Conservation (phyloP, 2,888 invertebrate genomes). For the Netelia fuscicornis region DNA sequence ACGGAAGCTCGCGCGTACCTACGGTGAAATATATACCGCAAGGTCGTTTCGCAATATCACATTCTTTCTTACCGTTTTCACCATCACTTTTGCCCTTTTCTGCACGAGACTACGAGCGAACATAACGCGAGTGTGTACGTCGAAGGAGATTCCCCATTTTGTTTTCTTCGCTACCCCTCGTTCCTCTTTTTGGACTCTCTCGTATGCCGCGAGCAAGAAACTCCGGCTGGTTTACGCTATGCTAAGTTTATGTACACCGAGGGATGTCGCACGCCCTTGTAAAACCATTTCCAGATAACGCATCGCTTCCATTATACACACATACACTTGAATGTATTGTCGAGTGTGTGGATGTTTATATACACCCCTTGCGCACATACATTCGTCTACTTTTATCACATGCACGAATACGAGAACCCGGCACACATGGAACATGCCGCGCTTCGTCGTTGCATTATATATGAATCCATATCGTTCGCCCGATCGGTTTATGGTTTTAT, state of each 20-base stretch:
- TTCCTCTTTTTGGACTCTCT: constrained; percentile 64
- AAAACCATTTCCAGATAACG: constrained; percentile 84
- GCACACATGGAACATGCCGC: constrained; percentile 70
- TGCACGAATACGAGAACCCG: constrained; percentile 54
- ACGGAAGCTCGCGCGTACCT: constrained; percentile 1
- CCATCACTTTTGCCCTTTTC: constrained; percentile 40
- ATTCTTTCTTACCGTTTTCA: constrained; percentile 34
- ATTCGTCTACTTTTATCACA: constrained; percentile 23
- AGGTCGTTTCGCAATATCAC: constrained; percentile 66
- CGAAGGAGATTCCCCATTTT: too few species aligned
- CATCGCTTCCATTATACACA: constrained; percentile 78
- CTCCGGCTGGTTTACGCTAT: constrained; percentile 73
- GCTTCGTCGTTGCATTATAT: constrained; percentile 77
- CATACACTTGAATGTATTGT: constrained; percentile 17
- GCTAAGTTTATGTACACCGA: constrained; percentile 82
- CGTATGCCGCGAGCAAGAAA: constrained; percentile 49
- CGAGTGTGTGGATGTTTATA: constrained; percentile 22
- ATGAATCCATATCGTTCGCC: constrained; percentile 81
- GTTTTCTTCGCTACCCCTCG: not conserved
- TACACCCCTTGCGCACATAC: constrained; percentile 22
- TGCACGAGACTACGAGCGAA: constrained; percentile 19
- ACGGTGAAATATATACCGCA: constrained; percentile 53
- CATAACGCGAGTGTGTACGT: constrained; percentile 24
- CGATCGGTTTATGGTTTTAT: constrained; percentile 84
- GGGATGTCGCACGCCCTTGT: constrained; percentile 84